A percentile compares a stretch with the other conserved stretches of the same genome.
Evolutionary conservation across 2,888 invertebrate species (phyloP).

Genomic region (Latrodectus elegans): DNA sequence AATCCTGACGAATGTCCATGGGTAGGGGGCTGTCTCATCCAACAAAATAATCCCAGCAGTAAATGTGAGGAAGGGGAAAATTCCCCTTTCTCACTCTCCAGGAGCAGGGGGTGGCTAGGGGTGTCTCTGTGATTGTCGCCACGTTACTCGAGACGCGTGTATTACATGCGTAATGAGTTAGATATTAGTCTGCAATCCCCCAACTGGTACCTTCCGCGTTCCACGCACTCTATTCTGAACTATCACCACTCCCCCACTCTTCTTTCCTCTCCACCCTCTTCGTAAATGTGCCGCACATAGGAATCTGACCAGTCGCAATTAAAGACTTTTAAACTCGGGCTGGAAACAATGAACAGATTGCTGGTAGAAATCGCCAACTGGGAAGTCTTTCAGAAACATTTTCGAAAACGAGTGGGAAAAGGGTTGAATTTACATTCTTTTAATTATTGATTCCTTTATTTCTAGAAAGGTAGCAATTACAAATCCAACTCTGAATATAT

Average conservation of each 20-base stretch:
- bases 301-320: slow-evolving; percentile 24
- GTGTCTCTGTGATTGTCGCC: slow-evolving; percentile 22
- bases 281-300: not conserved
- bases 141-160: slow-evolving; percentile 48
- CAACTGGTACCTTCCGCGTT: slow-evolving; percentile 24
- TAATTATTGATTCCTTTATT: too few species aligned
- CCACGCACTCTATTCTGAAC: slow-evolving; percentile 13
- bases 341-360: too few species aligned
- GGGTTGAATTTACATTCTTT: too few species aligned
- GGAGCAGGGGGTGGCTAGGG: not conserved
- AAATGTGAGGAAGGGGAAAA: not conserved
- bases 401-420: too few species aligned
- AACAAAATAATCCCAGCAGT: slow-evolving; percentile 20
- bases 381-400: too few species aligned
- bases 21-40: not conserved
- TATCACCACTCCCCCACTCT: not conserved
- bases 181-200: slow-evolving; percentile 52
- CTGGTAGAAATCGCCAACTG: too few species aligned
- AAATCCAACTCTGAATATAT: too few species aligned
- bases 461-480: too few species aligned
- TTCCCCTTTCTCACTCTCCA: not conserved
- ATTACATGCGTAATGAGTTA: slow-evolving; percentile 63
- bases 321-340: not conserved
- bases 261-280: not conserved
- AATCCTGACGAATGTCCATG: slow-evolving; percentile 46